These are phyloP conservation scores for Osmerus eperlanus DNA, from an alignment of 2,113 vertebrate genomes.

Conservation along the genomic window DNA sequence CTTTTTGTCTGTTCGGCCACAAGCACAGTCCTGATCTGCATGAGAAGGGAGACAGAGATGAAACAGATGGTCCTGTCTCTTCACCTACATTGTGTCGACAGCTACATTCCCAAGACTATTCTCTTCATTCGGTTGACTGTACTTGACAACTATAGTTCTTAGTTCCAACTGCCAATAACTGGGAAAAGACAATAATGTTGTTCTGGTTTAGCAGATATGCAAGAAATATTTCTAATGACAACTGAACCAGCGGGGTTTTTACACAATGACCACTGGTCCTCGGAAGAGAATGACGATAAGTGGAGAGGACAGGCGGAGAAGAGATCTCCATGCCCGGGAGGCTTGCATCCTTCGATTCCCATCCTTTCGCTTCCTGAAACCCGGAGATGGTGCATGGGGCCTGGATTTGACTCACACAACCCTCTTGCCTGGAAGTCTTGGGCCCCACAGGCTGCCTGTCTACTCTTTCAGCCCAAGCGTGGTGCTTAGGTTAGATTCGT, in stretches of 20 bases:
- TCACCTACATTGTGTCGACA: conserved; percentile 21
- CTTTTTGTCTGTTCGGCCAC: conserved; percentile 18
- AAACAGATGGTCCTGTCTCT: conserved; percentile 53
- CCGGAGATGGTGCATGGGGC: background rate
- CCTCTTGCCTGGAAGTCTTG: background rate
- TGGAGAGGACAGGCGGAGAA: background rate
- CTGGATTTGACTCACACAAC: background rate
- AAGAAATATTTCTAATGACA: no score
- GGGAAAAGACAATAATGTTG: no score
- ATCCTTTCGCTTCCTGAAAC: background rate
- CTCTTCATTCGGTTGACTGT: background rate
- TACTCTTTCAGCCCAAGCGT: background rate
- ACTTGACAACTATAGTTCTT: no score
- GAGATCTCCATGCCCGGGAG: background rate
- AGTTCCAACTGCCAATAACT: no score
- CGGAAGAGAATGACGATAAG: background rate
- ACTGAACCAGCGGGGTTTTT: no score
- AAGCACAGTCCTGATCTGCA: conserved; percentile 47
- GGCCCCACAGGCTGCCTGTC: background rate
- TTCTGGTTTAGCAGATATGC: no score
- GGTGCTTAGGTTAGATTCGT: conserved; percentile 16
- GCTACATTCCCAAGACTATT: conserved; percentile 30
- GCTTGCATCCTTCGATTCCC: conserved; percentile 4
- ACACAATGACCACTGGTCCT: no score
- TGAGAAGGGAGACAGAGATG: conserved; percentile 49